These are phyloP conservation scores for Coremacera marginata DNA, from an alignment of 2,888 invertebrate species.

Conservation along the genomic window DNA sequence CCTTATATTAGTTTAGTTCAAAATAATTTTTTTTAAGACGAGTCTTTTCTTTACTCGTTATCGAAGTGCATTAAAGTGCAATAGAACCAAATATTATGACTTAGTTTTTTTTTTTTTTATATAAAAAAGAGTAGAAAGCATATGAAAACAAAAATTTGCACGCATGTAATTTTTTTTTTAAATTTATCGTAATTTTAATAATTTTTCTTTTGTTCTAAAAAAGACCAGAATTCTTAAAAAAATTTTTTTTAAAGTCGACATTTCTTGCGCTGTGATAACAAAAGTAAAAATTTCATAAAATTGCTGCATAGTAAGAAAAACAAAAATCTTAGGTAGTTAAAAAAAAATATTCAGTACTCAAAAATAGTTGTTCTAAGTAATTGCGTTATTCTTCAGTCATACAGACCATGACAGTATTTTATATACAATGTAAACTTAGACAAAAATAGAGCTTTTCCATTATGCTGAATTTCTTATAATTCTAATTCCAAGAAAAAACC, in stretches of 20 bases:
- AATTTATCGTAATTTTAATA: background rate
- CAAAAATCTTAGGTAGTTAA: background rate
- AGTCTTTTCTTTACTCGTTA: background rate
- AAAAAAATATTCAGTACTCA: too few species aligned
- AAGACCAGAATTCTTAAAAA: background rate
- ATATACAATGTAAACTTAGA: too few species aligned
- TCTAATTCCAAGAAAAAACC: too few species aligned
- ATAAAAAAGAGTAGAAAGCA: background rate
- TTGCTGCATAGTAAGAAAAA: background rate
- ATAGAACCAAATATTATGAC: constrained; percentile 26
- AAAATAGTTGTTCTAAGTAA: too few species aligned
- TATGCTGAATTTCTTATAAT: too few species aligned
- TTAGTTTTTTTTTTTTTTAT: background rate
- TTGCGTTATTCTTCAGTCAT: too few species aligned
- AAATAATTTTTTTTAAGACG: background rate
- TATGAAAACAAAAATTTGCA: background rate
- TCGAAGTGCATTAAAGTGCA: constrained; percentile 11
- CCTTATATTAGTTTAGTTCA: constrained; percentile 1
- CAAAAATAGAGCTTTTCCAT: too few species aligned
- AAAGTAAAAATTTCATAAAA: constrained; percentile 4
- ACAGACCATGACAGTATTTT: too few species aligned
- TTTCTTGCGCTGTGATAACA: constrained; percentile 26
- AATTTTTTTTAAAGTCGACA: constrained; percentile 16
- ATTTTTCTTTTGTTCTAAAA: background rate
- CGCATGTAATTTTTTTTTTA: background rate